These are phyloP conservation scores for Euproctis similis DNA, from an alignment of 2,888 invertebrate species.

Conservation along the genomic window DNA sequence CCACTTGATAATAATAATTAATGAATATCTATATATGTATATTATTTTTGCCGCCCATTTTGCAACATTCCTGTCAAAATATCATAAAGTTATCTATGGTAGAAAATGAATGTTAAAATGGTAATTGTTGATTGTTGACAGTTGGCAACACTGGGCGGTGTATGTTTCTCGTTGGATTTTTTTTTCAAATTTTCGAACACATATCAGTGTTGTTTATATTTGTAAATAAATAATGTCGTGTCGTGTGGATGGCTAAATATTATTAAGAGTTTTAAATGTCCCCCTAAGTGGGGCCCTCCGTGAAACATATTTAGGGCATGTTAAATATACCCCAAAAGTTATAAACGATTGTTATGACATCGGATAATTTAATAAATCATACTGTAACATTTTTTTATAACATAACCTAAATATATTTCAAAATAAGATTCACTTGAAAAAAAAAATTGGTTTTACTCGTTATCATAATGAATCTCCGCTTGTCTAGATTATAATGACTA, in stretches of 20 bases:
- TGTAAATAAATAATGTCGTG: constrained; percentile 61
- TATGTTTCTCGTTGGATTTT: constrained; percentile 28
- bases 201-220: constrained; percentile 60
- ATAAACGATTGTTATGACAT: no score
- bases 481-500: no score
- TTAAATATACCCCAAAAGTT: no score
- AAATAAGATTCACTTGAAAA: constrained; percentile 8
- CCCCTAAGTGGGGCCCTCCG: constrained; percentile 9
- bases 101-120: constrained; percentile 13
- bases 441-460: constrained; percentile 18
- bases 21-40: constrained; percentile 34
- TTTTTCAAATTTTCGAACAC: constrained; percentile 54
- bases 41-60: constrained; percentile 28
- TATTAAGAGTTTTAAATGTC: constrained; percentile 18
- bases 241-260: constrained; percentile 61
- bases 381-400: not conserved
- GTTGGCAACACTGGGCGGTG: constrained; percentile 25
- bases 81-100: constrained; percentile 13
- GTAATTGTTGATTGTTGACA: no score
- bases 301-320: constrained; percentile 18
- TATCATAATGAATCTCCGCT: constrained; percentile 31
- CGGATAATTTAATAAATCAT: no score
- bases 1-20: constrained; percentile 37
- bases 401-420: constrained; percentile 25
- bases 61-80: constrained; percentile 23